Conservation (phyloP, 2,888 invertebrate species). For the Elaeidobius kamerunicus region DNA sequence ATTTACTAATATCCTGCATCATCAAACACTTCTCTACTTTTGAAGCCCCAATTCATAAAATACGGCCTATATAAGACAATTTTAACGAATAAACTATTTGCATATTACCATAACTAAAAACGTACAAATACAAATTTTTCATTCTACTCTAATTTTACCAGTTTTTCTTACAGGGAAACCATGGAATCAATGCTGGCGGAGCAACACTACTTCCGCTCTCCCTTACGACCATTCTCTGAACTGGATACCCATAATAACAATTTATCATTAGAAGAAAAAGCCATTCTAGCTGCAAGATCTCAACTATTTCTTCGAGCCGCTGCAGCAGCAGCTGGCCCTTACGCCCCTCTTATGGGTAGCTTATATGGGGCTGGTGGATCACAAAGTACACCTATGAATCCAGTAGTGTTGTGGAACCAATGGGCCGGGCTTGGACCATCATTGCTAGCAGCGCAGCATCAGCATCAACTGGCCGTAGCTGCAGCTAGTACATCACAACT, state of each 20-base stretch:
- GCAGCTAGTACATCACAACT: slow-evolving; percentile 55
- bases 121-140: background rate
- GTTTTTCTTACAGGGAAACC: slow-evolving; percentile 66
- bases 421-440: slow-evolving; percentile 69
- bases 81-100: no score
- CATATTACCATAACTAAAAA: no score
- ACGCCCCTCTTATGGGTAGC: slow-evolving; percentile 55
- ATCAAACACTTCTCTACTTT: no score
- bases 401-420: slow-evolving; percentile 65
- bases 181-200: slow-evolving; percentile 88
- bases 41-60: no score
- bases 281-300: slow-evolving; percentile 72
- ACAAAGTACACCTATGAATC: slow-evolving; percentile 44
- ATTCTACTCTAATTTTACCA: slow-evolving; percentile 19
- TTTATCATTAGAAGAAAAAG: slow-evolving; percentile 73
- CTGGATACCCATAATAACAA: slow-evolving; percentile 70
- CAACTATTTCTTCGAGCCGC: slow-evolving; percentile 71
- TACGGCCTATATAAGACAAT: no score
- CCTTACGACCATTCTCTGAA: slow-evolving; percentile 70
- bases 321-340: slow-evolving; percentile 61
- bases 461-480: slow-evolving; percentile 54
- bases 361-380: slow-evolving; percentile 52
- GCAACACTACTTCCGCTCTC: slow-evolving; percentile 75
- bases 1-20: no score
- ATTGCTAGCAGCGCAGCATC: slow-evolving; percentile 60